A percentile compares a stretch with the other conserved stretches of the same genome.
phyloP scores from a whole-genome alignment of 2,113 vertebrate species.

The Nothocercus julius region DNA sequence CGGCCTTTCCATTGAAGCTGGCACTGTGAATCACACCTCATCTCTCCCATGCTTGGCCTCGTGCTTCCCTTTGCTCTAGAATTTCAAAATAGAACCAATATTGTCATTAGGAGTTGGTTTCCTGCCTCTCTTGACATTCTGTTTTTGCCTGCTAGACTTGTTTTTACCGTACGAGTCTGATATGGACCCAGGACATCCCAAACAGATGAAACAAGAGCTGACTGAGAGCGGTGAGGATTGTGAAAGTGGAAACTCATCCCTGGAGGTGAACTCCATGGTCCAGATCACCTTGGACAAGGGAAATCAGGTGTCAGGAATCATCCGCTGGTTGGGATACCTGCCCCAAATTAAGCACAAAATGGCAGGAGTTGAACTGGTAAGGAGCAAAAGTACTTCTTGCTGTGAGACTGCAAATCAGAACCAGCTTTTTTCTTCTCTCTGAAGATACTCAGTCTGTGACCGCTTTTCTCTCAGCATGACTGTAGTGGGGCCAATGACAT shows the following conservation, averaged over 20 bases:
- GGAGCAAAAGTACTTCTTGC: not conserved
- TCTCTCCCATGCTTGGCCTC: not conserved
- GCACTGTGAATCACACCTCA: not conserved
- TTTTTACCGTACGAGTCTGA: not conserved
- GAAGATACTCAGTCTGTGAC: not conserved
- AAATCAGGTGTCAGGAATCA: slow-evolving; percentile 75
- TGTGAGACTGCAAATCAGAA: not conserved
- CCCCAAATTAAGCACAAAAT: slow-evolving; percentile 47
- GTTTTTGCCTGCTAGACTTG: not conserved
- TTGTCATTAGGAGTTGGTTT: not conserved
- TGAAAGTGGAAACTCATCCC: not conserved
- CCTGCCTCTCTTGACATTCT: not conserved
- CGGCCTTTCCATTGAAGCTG: fast-evolving
- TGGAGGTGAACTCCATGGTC: slow-evolving; percentile 82
- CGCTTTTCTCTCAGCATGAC: not conserved
- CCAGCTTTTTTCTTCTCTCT: not conserved
- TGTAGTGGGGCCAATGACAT: not conserved
- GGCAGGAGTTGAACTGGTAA: slow-evolving; percentile 88
- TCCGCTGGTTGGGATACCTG: slow-evolving; percentile 85
- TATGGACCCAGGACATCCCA: not conserved
- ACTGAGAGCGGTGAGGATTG: not conserved
- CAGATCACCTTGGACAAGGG: slow-evolving; percentile 76
- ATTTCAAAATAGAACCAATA: not conserved
- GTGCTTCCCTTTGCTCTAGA: fast-evolving
- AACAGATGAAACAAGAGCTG: not conserved